phyloP scores from a whole-genome alignment of 92 coral and sea anemone genomes.

The Porites evermanni region DNA sequence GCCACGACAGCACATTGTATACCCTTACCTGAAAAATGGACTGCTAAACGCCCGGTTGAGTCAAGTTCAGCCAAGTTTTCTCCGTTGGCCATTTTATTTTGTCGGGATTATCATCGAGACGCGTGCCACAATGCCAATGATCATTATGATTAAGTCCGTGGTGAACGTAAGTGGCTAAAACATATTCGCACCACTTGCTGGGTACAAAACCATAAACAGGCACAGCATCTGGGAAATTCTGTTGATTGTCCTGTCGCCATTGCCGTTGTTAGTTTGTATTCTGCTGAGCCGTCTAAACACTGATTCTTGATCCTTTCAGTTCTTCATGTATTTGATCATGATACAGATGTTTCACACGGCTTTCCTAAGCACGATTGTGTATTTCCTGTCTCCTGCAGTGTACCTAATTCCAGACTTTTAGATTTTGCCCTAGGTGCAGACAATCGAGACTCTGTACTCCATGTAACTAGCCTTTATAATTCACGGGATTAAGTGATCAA shows the following conservation, averaged over 20 bases:
- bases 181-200: no score
- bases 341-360: not conserved
- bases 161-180: no score
- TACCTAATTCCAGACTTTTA: not conserved
- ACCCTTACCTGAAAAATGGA: not conserved
- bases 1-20: not conserved
- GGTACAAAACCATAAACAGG: no score
- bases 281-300: no score
- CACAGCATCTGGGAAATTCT: no score
- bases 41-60: not conserved
- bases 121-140: not conserved
- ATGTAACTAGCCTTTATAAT: no score
- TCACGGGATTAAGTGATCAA: not conserved
- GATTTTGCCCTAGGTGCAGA: not conserved
- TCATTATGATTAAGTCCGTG: no score
- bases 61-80: not conserved
- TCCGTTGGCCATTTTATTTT: not conserved
- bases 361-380: not conserved
- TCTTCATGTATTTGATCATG: no score
- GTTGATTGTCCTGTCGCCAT: no score
- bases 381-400: not conserved
- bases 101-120: not conserved
- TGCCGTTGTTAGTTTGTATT: no score
- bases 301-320: no score
- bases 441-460: not conserved